Base-by-base conservation (phyloP, 2,888 invertebrate species). In the Pandemis cinnamomeana region DNA sequence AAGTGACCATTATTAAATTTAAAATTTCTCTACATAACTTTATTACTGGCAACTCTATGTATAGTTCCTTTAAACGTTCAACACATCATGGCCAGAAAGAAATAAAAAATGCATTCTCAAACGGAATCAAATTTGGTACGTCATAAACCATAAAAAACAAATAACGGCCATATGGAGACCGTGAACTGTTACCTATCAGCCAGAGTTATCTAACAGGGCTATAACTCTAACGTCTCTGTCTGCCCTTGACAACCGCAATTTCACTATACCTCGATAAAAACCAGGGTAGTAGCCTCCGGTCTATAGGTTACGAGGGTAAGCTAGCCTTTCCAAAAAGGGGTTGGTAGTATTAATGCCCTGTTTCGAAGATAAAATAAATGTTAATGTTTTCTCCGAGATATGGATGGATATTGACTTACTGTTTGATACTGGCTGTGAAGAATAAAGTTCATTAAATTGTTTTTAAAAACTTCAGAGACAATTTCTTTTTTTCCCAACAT, bases 181-280 rank as follows among this genome's bases (percentile, higher is more conserved):
- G 63, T 15, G 41, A 72, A 63, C 62, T 61, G 20, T 20, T 46
- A 72, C 64, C 48, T 70, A 73, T 73, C 64, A 60, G 58, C 67
- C 8, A 46, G 20, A 20, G 71, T 73, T 73, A 73, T 73, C 73
- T 66, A 73, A 73, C 64, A 51, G 20, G 7, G 73, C 60, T 44
- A 73, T 69, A 70, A 58, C 58, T 63, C 46, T 15, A 51, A 48
- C 60, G 42, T 42, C 60, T 69, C 67, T 69, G 64, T 70, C 69
- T 73, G 73, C 64, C 69, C 64, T 73, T 73, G 69, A 7, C 58
- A 72, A 55, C 41, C 44, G 51, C 62, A 63, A 67, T 66, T 73
- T 42, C 46, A 48, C 68, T 44, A 64, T 44, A 73, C 64, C 64
- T 48, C 73, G 42, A 64, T 70, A 66, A 48, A 61, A 72, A 70